Percentiles rank a stretch among this genome's conserved stretches.
Evolutionary conservation across 2,888 invertebrate species (phyloP).

Genomic region (Sphaeridia pumilis): DNA sequence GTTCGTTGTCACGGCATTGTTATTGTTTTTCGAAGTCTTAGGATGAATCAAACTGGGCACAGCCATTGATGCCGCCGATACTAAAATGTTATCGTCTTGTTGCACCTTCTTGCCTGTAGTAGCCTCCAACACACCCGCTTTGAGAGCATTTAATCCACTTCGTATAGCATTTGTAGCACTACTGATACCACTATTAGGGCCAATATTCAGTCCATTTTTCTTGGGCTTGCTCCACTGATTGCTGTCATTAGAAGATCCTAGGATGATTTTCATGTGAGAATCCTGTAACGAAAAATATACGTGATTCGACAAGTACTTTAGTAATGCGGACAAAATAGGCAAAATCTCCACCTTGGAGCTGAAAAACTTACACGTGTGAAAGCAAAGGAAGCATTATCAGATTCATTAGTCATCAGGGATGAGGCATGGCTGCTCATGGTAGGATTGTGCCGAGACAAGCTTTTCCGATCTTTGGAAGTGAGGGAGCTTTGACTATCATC

Average conservation of each 20-base stretch:
- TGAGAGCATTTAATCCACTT: constrained; percentile 34
- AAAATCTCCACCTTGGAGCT: no score
- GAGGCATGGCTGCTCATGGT: constrained; percentile 1
- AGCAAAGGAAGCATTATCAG: constrained; percentile 32
- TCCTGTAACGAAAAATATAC: constrained; percentile 50
- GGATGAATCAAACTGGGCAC: constrained; percentile 31
- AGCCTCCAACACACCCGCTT: constrained; percentile 31
- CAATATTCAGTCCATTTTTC: constrained; percentile 32
- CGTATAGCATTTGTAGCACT: constrained; percentile 35
- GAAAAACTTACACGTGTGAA: constrained; percentile 32
- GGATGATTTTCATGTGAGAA: constrained; percentile 80
- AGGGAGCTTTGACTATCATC: constrained; percentile 20
- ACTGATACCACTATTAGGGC: constrained; percentile 34
- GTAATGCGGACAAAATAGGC: background rate
- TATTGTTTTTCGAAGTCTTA: constrained; percentile 7
- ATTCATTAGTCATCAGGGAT: constrained; percentile 19
- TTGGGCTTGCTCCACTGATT: constrained; percentile 25
- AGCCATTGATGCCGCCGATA: constrained; percentile 35
- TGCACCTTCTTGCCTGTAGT: constrained; percentile 25
- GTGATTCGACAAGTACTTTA: background rate
- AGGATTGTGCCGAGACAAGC: background rate
- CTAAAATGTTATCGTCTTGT: constrained; percentile 33
- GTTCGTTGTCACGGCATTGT: constrained; percentile 33
- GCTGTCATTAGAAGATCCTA: constrained; percentile 47
- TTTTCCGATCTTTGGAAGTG: constrained; percentile 12